These are phyloP conservation scores for Pollicipes pollicipes DNA, from an alignment of 1,140 invertebrate genomes.

Conservation along the genomic window DNA sequence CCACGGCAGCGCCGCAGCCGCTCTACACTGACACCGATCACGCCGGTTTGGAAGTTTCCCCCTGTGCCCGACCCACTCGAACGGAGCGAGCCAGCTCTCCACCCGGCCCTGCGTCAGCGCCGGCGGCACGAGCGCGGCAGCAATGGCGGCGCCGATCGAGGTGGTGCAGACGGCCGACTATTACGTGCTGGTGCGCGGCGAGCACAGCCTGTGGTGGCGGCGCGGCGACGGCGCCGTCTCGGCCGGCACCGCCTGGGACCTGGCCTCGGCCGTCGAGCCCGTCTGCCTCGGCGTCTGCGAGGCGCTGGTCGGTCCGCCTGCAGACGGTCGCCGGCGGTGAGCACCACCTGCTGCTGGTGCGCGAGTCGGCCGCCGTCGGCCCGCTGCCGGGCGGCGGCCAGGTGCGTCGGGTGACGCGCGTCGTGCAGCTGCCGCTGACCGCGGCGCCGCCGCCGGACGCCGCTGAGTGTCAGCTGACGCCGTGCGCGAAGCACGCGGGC, in stretches of 20 bases:
- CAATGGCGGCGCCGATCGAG: not conserved
- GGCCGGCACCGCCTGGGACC: slow-evolving; percentile 52
- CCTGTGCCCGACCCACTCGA: not conserved
- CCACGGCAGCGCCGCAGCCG: not conserved
- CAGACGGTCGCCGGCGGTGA: slow-evolving; percentile 41
- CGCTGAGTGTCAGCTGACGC: not conserved
- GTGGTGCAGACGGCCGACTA: not conserved
- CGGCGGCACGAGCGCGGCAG: not conserved
- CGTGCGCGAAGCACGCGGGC: not conserved
- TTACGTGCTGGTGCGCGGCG: not conserved
- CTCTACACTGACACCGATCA: not conserved
- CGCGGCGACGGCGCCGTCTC: not conserved
- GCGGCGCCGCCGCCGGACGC: slow-evolving; percentile 9
- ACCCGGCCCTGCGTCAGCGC: no score
- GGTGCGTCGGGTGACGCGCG: slow-evolving; percentile 12
- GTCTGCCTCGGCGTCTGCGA: slow-evolving; percentile 72
- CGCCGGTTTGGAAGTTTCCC: not conserved
- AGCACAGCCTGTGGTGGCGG: not conserved
- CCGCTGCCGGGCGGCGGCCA: slow-evolving; percentile 11
- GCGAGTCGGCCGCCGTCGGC: slow-evolving; percentile 23
- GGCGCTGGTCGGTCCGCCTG: slow-evolving; percentile 74
- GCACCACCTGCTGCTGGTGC: slow-evolving; percentile 7
- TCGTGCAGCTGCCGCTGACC: not conserved
- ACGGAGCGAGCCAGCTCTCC: not conserved
- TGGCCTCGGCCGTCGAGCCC: slow-evolving; percentile 68